Base-by-base conservation (phyloP, 2,888 invertebrate species). In the Rotaria macrura region DNA sequence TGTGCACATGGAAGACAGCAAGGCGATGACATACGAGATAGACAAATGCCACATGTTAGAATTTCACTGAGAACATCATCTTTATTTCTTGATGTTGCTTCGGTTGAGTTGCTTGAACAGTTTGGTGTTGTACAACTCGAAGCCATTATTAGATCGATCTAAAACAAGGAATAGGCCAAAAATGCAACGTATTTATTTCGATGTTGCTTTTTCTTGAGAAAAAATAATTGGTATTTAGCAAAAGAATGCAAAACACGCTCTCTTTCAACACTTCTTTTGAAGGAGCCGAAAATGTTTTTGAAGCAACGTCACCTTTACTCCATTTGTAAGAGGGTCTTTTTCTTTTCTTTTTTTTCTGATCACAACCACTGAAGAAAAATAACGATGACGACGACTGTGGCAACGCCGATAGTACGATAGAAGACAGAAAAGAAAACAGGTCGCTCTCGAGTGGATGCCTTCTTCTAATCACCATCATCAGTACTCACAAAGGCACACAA, bases 1-100 rank as follows among this genome's bases (percentile, higher is more conserved):
- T 65, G 65, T 65, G 65, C 65, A 65, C 65, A 65, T 29, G 65
- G 65, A 29, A 65, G 65, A 65, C 65, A 65, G 38, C 65, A 65
- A 6, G 65, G 65, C 38, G 34, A 29, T 65, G 34, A 38, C 65
- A 65, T 65, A 34, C 65, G 65, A 3, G 65, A 65, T 34, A 65
- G 65, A 65, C 65, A 65, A 10, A 65, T 65, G 20, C 65, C 65
- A 34, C 65, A 65, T 34, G 29, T 65, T 6, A 65, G 17, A 65
- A 65, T 65, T 17, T 65, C 65, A 65, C 34, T 65, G 20, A 65
- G 25, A 34, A 65, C 17, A 20, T 65, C 65, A 7, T 65, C 65
- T 65, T 65, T 65, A 29, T 3, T 34, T 65, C 38, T 65, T 34
- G 29, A 65, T 20, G 65, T 17, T 34, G 34, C 20, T 20, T 65